Evolutionary conservation across 2,113 vertebrate genomes (phyloP), one percentile per base, ranked within the genome.

Genomic region (Ondatra zibethicus): DNA sequence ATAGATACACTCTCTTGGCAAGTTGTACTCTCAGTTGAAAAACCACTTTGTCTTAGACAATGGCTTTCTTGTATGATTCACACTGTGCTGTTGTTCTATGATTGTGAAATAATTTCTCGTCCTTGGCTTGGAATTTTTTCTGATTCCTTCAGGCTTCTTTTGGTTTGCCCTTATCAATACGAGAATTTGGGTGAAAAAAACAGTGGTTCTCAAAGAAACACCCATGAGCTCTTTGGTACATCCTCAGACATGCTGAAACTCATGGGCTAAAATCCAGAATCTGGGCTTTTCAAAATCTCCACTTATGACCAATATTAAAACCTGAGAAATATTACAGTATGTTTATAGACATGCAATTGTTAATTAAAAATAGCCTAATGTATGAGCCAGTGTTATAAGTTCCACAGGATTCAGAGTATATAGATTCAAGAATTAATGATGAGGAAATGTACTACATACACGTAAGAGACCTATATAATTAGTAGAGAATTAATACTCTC

Each of bases 21-120:
- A 93, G 31, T 23, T 88, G 85, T 82, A 85, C 39, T 76, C 52
- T 90, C 58, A 61, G 52, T 80, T 95, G 92, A 70, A 96, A 96
- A 93, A 92, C 36, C 39, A 65, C 93, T 97, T 94, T 97, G 93
- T 94, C 92, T 65, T 75, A 93, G 31, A 97, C 95, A 98, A 97
- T 81, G 93, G 80, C 29, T 52, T 80, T 92, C 61, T 96, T 97
- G 77, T 98, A 50, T 80, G 90, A 25, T 68, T 81, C 90, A 97
- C 84, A 97, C 39, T 96, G 89, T 27, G 66, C 94, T 55, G 87
- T 97, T 97, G 97, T 97, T 92, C 63, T 78, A 5, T 70, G n/a
- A 77, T 73, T 91, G 31, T 45, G 75, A 97, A 92, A 96, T 68
- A 94, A 82, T 92, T n/a, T n/a, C 33, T 93, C 89, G 19, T 23